Conservation (phyloP, 2,888 invertebrate genomes). For the Balanococcus diminutus region DNA sequence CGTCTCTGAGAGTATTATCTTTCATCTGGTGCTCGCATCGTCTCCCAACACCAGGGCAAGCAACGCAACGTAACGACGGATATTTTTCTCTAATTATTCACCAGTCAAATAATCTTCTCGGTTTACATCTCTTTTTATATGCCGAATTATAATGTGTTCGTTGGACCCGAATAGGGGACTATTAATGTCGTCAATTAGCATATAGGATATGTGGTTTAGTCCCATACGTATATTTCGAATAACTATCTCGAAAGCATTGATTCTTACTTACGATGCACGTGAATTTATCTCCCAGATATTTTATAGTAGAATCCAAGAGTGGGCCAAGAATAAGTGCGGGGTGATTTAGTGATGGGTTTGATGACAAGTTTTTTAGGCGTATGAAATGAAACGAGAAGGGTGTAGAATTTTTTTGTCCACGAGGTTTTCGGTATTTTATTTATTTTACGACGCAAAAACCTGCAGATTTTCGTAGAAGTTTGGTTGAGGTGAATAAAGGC, state of each 20-base stretch:
- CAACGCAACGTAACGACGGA: too few species aligned
- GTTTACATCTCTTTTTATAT: slow-evolving; percentile 21
- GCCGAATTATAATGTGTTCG: slow-evolving; percentile 9
- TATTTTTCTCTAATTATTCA: slow-evolving; percentile 14
- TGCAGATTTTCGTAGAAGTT: background rate
- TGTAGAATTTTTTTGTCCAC: background rate
- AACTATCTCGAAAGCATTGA: background rate
- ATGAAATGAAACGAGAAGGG: too few species aligned
- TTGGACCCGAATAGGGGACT: background rate
- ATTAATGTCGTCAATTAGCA: slow-evolving; percentile 31
- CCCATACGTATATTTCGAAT: background rate
- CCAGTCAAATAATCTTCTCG: slow-evolving; percentile 23
- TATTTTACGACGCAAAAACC: too few species aligned
- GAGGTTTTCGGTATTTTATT: background rate
- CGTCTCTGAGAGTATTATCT: background rate
- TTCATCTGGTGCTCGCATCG: background rate
- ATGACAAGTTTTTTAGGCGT: background rate
- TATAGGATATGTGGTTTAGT: background rate
- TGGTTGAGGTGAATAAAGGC: background rate
- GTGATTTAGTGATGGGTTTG: background rate
- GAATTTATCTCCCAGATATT: background rate
- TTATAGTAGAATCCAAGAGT: background rate
- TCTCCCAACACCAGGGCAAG: background rate
- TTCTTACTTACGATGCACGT: background rate
- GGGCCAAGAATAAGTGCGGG: background rate